Conservation (phyloP, 1,140 invertebrate genomes). For the Tetramorium alpestre region DNA sequence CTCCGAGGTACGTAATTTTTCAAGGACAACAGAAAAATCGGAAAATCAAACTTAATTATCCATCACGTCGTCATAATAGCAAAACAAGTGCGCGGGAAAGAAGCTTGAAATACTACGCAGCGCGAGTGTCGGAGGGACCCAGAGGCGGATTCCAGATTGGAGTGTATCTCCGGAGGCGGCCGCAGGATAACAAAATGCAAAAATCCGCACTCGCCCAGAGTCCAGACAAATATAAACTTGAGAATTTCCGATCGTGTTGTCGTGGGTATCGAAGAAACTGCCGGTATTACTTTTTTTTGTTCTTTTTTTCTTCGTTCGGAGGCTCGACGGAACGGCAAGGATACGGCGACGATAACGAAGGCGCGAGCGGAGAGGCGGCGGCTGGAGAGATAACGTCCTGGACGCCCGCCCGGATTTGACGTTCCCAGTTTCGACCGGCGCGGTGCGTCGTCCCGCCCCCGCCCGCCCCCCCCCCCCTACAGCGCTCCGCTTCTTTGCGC, state of each 20-base stretch:
- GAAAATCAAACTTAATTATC: background rate
- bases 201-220: background rate
- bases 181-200: background rate
- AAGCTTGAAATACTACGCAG: background rate
- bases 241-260: background rate
- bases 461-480: background rate
- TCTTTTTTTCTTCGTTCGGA: no score
- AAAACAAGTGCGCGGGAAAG: background rate
- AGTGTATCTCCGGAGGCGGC: background rate
- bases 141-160: background rate
- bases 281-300: no score
- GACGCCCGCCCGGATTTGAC: slow-evolving; percentile 24
- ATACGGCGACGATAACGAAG: background rate
- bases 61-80: background rate
- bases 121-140: background rate
- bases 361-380: slow-evolving; percentile 2
- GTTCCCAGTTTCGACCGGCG: slow-evolving; percentile 73
- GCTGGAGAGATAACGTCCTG: slow-evolving; percentile 23
- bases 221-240: background rate
- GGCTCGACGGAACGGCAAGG: background rate
- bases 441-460: background rate
- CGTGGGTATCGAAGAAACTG: no score
- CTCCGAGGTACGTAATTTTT: no score
- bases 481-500: background rate
- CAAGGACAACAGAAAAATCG: background rate